Conservation (phyloP, 2,797 vertebrate genomes). For the Hephaestus fuliginosus region DNA sequence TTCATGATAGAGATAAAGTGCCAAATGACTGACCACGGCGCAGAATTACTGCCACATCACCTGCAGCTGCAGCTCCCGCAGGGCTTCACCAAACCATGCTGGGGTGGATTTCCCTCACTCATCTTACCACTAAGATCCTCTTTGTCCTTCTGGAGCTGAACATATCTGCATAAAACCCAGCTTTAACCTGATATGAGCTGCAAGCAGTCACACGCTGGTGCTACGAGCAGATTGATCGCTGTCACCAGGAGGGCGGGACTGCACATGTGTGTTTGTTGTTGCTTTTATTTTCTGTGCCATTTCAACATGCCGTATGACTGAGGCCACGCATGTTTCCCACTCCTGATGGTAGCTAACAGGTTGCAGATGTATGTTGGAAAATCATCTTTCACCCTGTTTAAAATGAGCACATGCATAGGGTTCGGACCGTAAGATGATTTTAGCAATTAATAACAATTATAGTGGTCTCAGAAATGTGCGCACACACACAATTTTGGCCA, state of each 20-base stretch:
- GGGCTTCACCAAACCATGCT: slow-evolving; percentile 19
- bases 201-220: slow-evolving; percentile 8
- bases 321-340: slow-evolving; percentile 6
- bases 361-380: slow-evolving; percentile 59
- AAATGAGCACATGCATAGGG: slow-evolving; percentile 10
- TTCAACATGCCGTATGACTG: slow-evolving; percentile 8
- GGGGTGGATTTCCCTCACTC: slow-evolving; percentile 32
- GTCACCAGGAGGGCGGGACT: slow-evolving; percentile 33
- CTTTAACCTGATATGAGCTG: slow-evolving; percentile 15
- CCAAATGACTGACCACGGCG: slow-evolving; percentile 62
- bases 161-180: not conserved
- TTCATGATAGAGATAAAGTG: slow-evolving; percentile 62
- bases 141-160: slow-evolving; percentile 19
- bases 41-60: slow-evolving; percentile 73
- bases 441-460: not conserved
- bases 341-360: slow-evolving; percentile 34
- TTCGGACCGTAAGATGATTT: slow-evolving; percentile 18
- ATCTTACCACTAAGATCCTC: slow-evolving; percentile 22
- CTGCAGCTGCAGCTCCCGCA: slow-evolving; percentile 57
- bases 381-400: slow-evolving; percentile 10
- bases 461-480: slow-evolving; percentile 13
- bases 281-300: slow-evolving; percentile 22
- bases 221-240: slow-evolving; percentile 14
- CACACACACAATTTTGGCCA: slow-evolving; percentile 12
- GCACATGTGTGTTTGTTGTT: slow-evolving; percentile 25